Conservation (phyloP, 2,113 vertebrate genomes). For the Pheucticus melanocephalus region DNA sequence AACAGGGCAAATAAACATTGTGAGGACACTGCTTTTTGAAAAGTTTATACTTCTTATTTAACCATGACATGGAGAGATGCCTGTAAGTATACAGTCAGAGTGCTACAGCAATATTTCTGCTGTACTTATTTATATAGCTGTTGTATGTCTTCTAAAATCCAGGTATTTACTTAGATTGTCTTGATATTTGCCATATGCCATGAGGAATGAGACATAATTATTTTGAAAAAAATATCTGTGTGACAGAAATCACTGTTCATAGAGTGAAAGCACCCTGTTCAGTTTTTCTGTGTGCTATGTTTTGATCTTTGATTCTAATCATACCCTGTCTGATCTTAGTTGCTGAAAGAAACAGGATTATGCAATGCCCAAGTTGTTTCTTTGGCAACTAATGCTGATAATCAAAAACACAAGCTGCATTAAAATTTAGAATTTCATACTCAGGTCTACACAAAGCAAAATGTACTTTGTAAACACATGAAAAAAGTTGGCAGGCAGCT, state of each 20-base stretch:
- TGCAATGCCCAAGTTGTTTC: neutral
- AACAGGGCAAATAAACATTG: neutral
- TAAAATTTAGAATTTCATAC: neutral
- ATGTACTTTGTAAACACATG: neutral
- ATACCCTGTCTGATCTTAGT: neutral
- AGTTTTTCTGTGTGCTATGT: neutral
- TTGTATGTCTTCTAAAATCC: neutral
- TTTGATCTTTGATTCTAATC: conserved; percentile 10
- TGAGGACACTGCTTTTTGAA: neutral
- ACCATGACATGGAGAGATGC: neutral
- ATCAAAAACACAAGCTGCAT: neutral
- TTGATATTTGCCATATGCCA: neutral
- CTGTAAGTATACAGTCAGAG: neutral
- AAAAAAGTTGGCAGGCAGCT: neutral
- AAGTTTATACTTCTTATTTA: neutral
- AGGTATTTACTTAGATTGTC: neutral
- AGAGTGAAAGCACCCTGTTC: neutral
- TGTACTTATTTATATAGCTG: neutral
- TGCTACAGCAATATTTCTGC: neutral
- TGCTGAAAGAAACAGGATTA: neutral
- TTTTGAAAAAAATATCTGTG: neutral
- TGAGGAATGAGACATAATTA: neutral
- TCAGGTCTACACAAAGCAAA: neutral
- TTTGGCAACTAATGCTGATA: neutral
- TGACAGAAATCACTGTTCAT: neutral